Evolutionary conservation across 2,797 vertebrate species (phyloP), one percentile per base, ranked within the genome.

Genomic region (Argya squamiceps): DNA sequence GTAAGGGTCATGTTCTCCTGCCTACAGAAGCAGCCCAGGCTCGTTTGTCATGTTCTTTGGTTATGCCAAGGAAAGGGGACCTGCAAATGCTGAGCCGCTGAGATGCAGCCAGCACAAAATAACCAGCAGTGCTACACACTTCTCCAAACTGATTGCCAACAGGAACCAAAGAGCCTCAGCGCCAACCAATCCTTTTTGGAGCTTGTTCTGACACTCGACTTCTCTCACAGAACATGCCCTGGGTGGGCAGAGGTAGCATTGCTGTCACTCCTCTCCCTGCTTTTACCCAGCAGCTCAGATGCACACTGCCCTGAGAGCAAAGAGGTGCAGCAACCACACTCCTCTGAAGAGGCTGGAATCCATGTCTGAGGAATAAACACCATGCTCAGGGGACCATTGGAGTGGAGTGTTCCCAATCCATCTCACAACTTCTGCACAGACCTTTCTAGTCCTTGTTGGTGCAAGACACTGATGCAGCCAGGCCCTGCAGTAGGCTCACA

Each of bases 161-260:
- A 32, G 50, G 21, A 55, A 34, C 24, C 24, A 8, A 23, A 34
- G 55, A 59, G 26, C 20, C 30, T 47, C 47, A 43, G 13, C 2
- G 3, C 30, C 46, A 69, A 15, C 21, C 24, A 50, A 0, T 21
- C 10, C 14, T 32, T 19, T 76, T n/a, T 59, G 39, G 12, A 68
- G 14, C 29, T 76, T 3, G 0, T 37, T 87, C 30, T 52, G 39
- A 30, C 3, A 7, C 11, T 50, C 0, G 0, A 1, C 5, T 60
- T 58, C 23, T 76, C 49, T 32, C 64, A 69, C 14, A 55, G 21
- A 19, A 27, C 16, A 8, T 17, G 8, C 11, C 24, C 15, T n/a
- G 30, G 37, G 16, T 64, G 12, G 22, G 55, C 27, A 55, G 60
- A 64, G 27, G 44, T 55, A 27, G 20, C 78, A 39, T 2, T 60